phyloP scores from a whole-genome alignment of 2,888 invertebrate species.

The Tetragnatha montana region DNA sequence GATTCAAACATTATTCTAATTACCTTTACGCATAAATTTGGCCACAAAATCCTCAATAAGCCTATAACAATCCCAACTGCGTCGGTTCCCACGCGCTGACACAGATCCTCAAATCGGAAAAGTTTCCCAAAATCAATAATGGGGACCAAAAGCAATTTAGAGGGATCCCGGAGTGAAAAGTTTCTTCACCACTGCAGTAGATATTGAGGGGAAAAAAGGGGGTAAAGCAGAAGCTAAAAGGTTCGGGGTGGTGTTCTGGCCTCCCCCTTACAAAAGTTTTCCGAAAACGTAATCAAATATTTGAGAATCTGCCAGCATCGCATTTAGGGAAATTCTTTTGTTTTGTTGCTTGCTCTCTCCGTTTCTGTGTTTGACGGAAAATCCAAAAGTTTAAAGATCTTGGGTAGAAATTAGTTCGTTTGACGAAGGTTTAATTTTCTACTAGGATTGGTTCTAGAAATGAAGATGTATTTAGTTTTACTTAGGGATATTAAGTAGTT shows the following conservation, averaged over 20 bases:
- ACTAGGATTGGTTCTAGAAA: no score
- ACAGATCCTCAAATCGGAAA: neutral
- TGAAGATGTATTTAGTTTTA: no score
- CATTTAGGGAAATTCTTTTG: constrained; percentile 34
- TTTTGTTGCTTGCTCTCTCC: neutral
- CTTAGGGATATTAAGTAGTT: no score
- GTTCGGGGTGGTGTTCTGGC: neutral
- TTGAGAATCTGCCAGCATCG: constrained; percentile 42
- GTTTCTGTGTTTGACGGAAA: neutral
- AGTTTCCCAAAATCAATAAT: constrained; percentile 20
- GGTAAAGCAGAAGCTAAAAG: constrained; percentile 15
- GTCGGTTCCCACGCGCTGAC: neutral
- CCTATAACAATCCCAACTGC: neutral
- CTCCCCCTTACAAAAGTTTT: constrained; percentile 5
- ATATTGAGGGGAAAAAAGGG: neutral
- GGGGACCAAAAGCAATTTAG: constrained; percentile 42
- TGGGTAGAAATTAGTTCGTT: neutral
- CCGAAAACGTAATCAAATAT: constrained; percentile 50
- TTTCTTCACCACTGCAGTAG: neutral
- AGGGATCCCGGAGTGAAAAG: constrained; percentile 27
- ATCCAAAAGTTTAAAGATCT: neutral
- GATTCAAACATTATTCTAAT: no score
- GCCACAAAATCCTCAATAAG: neutral
- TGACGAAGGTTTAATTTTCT: neutral
- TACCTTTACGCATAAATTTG: neutral